A percentile compares a stretch with the other conserved stretches of the same genome.
Evolutionary conservation across 2,113 vertebrate genomes (phyloP).

Genomic region (Stigmatopora nigra): DNA sequence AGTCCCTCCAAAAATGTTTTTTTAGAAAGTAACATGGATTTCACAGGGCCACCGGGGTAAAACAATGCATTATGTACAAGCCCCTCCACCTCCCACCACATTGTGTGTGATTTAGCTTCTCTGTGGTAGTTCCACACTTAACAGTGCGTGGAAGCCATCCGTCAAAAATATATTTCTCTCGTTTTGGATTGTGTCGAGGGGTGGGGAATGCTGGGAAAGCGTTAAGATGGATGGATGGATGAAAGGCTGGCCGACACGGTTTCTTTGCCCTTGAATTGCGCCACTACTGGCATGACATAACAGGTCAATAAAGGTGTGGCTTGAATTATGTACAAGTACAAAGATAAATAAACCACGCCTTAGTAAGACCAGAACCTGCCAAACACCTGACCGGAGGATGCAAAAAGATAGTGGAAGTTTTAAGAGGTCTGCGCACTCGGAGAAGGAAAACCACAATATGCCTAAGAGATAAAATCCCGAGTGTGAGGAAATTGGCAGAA

Average conservation of each 20-base stretch:
- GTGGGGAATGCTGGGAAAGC: conserved; percentile 7
- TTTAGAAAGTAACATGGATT: not conserved
- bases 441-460: not conserved
- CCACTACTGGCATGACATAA: conserved; percentile 52
- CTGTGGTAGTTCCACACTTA: conserved; percentile 5
- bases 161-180: conserved; percentile 9
- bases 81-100: not conserved
- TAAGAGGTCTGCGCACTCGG: not conserved
- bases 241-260: conserved; percentile 7
- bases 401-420: conserved; percentile 1
- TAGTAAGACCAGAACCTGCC: not conserved
- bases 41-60: not conserved
- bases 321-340: not conserved
- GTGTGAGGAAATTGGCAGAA: not conserved
- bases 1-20: not conserved
- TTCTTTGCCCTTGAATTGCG: conserved; percentile 32
- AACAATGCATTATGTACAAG: not conserved
- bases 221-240: conserved; percentile 24
- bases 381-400: not conserved
- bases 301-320: conserved; percentile 7
- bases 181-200: conserved; percentile 3
- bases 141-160: conserved; percentile 21
- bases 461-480: not conserved
- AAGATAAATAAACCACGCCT: not conserved
- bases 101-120: conserved; percentile 1